Conservation (phyloP, 2,797 vertebrate species). For the Morelia viridis region DNA sequence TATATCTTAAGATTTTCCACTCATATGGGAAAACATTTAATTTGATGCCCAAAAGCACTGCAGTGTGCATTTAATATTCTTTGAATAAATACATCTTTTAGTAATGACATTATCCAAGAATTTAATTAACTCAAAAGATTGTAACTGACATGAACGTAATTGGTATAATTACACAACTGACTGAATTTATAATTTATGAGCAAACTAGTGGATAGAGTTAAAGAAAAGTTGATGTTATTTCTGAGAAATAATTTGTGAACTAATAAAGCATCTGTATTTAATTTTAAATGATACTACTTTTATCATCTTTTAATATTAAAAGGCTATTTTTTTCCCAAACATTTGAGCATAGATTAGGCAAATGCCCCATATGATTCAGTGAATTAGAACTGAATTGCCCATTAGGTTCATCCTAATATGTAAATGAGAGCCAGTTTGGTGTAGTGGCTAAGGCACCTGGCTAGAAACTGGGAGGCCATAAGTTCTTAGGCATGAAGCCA, state of each 20-base stretch:
- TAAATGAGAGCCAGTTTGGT: background rate
- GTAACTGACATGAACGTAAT: background rate
- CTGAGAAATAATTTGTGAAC: background rate
- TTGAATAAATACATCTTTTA: background rate
- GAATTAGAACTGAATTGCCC: background rate
- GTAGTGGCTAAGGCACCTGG: background rate
- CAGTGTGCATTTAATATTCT: background rate
- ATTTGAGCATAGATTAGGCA: background rate
- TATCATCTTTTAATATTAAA: background rate
- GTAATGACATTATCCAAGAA: background rate
- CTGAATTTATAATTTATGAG: background rate
- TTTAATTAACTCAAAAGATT: background rate
- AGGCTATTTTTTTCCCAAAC: background rate
- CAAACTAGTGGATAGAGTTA: background rate
- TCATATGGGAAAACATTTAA: background rate
- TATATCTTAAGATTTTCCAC: background rate
- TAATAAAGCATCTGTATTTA: background rate
- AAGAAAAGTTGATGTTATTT: background rate
- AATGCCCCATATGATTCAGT: background rate
- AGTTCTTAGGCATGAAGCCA: background rate
- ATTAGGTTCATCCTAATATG: background rate
- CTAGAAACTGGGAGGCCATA: background rate
- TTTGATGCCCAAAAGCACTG: background rate
- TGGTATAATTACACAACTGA: background rate
- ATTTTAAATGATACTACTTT: background rate